Base-by-base conservation (phyloP, 2,113 vertebrate genomes). In the Scytalopus superciliaris region DNA sequence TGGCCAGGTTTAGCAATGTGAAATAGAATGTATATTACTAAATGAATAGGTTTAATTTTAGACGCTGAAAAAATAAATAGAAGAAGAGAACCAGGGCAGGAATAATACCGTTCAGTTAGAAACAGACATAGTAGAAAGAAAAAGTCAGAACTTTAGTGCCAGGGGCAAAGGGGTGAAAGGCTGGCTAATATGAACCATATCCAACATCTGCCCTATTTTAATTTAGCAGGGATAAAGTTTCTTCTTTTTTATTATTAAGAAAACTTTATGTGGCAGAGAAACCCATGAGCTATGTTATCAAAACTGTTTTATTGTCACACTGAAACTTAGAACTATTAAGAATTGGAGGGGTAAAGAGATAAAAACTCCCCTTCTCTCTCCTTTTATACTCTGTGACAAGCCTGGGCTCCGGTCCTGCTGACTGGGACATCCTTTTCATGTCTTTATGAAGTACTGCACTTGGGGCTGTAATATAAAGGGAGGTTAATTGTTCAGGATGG, bases 221-320 rank as follows among this genome's bases (percentile, higher is more conserved):
- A 97, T 97, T 97, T 97, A 96, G 87, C 77, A 50, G 95, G 93
- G 87, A 90, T 97, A 97, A 93, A 90, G 85, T 97, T 97, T 95
- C 92, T 95, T 95, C 93, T 94, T 84, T 93, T 96, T 96, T 97
- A 96, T 96, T 97, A 96, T 94, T 96, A 96, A 97, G 95, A 97
- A 97, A 98, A 97, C 92, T 96, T 97, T 87, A 79, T 84, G 79
- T 96, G 84, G 77, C 95, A 83, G 82, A 94, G 92, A 96, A 96
- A 95, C 56, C 93, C 89, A 79, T 28, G 84, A 97, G 93, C 93
- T 95, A 40, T 53, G 68, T 92, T 94, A 93, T 95, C 92, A 96
- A 93, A 96, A 94, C 91, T 87, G 81, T n/a, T 92, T 78, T 89
- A 92, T 97, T 96, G 91, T 87, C 90, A 87, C 80, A 70, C 87